Evolutionary conservation across 1,140 invertebrate species (phyloP), one percentile per base, ranked within the genome.

Genomic region (Drosophila bocki): DNA sequence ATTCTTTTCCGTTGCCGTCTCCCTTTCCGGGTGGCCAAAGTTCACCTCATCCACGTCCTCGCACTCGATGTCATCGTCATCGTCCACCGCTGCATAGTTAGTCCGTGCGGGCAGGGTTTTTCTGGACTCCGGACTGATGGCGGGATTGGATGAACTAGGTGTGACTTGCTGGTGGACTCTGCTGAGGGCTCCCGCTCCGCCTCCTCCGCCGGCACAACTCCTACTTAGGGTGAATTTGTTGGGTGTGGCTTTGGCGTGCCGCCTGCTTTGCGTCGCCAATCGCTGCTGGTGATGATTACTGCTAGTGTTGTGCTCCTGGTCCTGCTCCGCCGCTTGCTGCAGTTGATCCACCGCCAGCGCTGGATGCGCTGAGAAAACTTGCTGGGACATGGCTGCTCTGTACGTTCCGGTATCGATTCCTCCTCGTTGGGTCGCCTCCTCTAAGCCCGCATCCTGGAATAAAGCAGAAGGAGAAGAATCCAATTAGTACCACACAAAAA

Each of bases 331-430:
- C 45, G 86, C 83, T 45, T 72, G 86, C 64, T 90, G 84, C 65
- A 92, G 69, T 69, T 92, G 91, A 76, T 91, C 82, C 70, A 77
- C 75, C 57, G 91, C 90, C 78, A 91, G 75, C 75, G 79, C 91
- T 79, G 91, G 91, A 92, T 92, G 91, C 72, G 91, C 87, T 48
- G 91, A 92, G 72, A 86, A 92, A 69, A 86, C 79, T 82, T 92
- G 81, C 75, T 90, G 74, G 33, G 85, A 85, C 85, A 88, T 88
- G 35, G 45, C 59, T 53, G 54, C 29, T 48, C 15, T 33, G 32
- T 63, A 44, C 39, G 44, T 47, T 61, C 7, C 44, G 26, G 41
- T 48, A 35, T 44, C 41, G 33, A 37, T 22, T 19, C 32, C 61
- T 47, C 41, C 45, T 60, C 19, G 29, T 33, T 41, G 29, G n/a